Evolutionary conservation across 2,797 vertebrate genomes (phyloP), one percentile per base, ranked within the genome.

Genomic region (Acipenser transmontanus): DNA sequence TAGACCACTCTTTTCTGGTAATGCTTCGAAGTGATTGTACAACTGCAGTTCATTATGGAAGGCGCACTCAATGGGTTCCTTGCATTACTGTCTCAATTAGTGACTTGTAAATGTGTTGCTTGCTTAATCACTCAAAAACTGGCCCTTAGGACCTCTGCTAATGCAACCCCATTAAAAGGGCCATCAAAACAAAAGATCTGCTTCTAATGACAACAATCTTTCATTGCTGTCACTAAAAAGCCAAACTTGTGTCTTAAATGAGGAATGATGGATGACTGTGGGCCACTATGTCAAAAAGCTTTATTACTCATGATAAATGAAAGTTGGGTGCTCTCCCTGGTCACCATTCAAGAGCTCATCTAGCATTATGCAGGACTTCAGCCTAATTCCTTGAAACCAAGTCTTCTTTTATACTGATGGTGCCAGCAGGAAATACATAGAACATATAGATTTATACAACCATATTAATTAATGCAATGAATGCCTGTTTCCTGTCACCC

Each of bases 31-130:
- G 68, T 68, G 63, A 63, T 70, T 8, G 52, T 50, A 49, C 66
- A 63, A 72, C 60, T 76, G 73, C 68, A 73, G 74, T 85, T 84
- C 81, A 88, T 87, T 85, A 84, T 72, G 66, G 54, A 80, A 80
- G 62, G 78, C 74, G 76, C 73, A 76, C 72, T 79, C 70, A 62
- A 73, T 79, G 76, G 80, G 77, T 82, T 87, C 78, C 81, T 81
- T 81, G 76, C 83, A 83, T 83, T 76, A 77, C 75, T 79, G 74
- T 80, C 82, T 86, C 87, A 89, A 88, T 88, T 91, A 87, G 81
- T 83, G 76, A 87, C 77, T 82, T 87, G 83, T 88, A 89, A 88
- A 88, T 88, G 82, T 88, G 80, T 84, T 84, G 87, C 84, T 90
- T 88, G 81, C 81, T 88, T 90, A 89, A 89, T 87, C 81, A 87